A percentile compares a stretch with the other conserved stretches of the same genome.
Evolutionary conservation across 1,140 invertebrate genomes (phyloP).

Genomic region (Sycophila sp.): DNA sequence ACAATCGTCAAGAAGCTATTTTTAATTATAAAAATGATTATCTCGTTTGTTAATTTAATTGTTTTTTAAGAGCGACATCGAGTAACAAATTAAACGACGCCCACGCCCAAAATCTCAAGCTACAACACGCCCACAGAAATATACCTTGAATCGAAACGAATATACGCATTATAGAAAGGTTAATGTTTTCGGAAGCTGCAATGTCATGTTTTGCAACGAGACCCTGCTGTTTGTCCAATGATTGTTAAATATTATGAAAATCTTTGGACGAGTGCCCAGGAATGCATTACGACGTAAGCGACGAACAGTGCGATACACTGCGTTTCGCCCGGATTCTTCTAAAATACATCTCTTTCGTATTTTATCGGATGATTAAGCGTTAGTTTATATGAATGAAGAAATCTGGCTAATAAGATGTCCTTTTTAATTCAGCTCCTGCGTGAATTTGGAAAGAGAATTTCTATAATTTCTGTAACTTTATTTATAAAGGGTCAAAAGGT

Average conservation of each 20-base stretch:
- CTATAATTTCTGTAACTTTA: too few species aligned
- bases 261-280: slow-evolving; percentile 27
- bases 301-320: neutral
- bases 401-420: too few species aligned
- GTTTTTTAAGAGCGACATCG: neutral
- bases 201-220: slow-evolving; percentile 36
- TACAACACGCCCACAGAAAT: neutral
- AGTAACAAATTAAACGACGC: neutral
- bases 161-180: neutral
- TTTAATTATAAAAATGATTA: too few species aligned
- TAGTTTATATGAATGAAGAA: neutral
- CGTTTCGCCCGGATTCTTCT: neutral
- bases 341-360: neutral
- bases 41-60: too few species aligned
- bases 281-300: slow-evolving; percentile 11
- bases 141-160: slow-evolving; percentile 11
- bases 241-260: slow-evolving; percentile 40
- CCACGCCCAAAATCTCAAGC: neutral
- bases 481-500: too few species aligned
- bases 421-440: too few species aligned
- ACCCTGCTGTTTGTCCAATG: slow-evolving; percentile 33
- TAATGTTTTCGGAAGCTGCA: slow-evolving; percentile 30
- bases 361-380: neutral
- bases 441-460: too few species aligned
- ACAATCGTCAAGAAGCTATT: too few species aligned